phyloP scores from a whole-genome alignment of 2,888 invertebrate species.

The Notocelia uddmanniana region DNA sequence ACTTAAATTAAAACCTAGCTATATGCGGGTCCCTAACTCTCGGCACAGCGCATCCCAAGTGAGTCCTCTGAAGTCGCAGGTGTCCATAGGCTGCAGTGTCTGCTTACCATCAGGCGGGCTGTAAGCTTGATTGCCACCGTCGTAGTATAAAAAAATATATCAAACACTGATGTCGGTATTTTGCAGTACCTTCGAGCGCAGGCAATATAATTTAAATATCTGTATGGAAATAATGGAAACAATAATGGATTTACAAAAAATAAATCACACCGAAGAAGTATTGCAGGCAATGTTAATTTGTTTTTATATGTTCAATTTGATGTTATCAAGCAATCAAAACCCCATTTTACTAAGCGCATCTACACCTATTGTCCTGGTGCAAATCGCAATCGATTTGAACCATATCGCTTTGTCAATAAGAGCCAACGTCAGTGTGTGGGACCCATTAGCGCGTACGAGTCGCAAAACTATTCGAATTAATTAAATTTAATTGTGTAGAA shows the following conservation, averaged over 20 bases:
- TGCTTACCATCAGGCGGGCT: too few relatives aligned
- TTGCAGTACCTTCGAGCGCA: not conserved
- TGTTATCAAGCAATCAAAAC: slow-evolving; percentile 22
- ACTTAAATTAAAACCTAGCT: too few relatives aligned
- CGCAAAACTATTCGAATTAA: slow-evolving; percentile 83
- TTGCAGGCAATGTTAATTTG: not conserved
- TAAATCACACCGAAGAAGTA: not conserved
- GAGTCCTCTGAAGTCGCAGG: too few relatives aligned
- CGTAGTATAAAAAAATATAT: too few relatives aligned
- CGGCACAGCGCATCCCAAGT: too few relatives aligned
- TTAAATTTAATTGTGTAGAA: slow-evolving; percentile 84
- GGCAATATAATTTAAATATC: not conserved
- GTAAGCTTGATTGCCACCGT: too few relatives aligned
- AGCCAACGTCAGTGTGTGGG: slow-evolving; percentile 59
- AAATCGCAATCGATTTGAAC: slow-evolving; percentile 63
- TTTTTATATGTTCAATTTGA: slow-evolving; percentile 9
- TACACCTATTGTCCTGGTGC: slow-evolving; percentile 6
- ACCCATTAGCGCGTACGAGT: slow-evolving; percentile 77
- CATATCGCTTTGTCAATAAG: slow-evolving; percentile 67
- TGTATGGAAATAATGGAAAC: too few relatives aligned
- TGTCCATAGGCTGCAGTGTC: too few relatives aligned
- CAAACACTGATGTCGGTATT: not conserved
- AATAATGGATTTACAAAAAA: not conserved
- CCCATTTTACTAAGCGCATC: slow-evolving; percentile 4
- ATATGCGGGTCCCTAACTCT: too few relatives aligned